Base-by-base conservation (phyloP, 2,113 vertebrate species). In the Cynopterus brachyotis region DNA sequence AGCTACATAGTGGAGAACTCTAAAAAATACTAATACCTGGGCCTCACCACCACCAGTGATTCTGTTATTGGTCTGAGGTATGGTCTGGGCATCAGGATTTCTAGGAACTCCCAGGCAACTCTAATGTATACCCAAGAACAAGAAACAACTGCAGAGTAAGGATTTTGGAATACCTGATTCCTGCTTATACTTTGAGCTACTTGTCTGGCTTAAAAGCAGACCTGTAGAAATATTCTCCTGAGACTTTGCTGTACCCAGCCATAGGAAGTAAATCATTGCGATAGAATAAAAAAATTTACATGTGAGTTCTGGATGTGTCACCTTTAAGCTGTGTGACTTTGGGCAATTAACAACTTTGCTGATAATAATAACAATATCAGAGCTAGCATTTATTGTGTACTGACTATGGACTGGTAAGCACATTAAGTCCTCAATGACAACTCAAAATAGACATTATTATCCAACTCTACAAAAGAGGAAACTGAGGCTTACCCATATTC, bases 391-490 rank as follows among this genome's bases (percentile, higher is more conserved):
- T 89, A 86, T 81, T 78, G 42, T 55, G 15, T 3, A 92, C 9
- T 59, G 16, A 62, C 13, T 88, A 19, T 75, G 30, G 55, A 66
- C 62, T 95, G 85, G 47, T 78, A 94, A 87, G 92, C 20, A 84
- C n/a, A 13, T 37, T 53, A 42, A 88, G 35, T 64, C 9, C 22
- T 47, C n/a, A 92, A 12, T 90, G 87, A 83, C 80, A 90, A 84
- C 35, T 13, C 47, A 60, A 90, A 16, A 60, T 80, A 42, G 17
- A 64, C 42, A 76, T 80, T 92, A 81, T 42, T 66, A 79, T 69
- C 30, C 42, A 7, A 62, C 85, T 91, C 95, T 70, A 90, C 40
- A 96, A 13, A 20, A 85, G 35, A 91, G 9, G 30, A 97, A 92
- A 76, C 57, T 75, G 76, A 83, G 22, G 17, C 32, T 78, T 93